A percentile compares a stretch with the other conserved stretches of the same genome.
Evolutionary conservation across 2,888 invertebrate genomes (phyloP).

Genomic region (Epiblema foenella): DNA sequence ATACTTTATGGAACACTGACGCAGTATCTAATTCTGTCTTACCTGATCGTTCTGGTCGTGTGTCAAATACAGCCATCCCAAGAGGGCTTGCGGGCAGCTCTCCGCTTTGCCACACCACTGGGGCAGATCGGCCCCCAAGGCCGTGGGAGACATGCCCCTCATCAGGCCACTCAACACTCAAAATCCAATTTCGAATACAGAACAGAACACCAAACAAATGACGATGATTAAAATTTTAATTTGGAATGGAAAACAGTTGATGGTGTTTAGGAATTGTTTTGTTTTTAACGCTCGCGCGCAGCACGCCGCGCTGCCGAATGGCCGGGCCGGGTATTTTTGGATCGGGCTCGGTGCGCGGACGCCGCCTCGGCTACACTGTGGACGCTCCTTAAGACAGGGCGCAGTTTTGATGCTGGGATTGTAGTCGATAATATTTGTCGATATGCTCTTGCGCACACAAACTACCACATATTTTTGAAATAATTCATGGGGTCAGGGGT

Average conservation of each 20-base stretch:
- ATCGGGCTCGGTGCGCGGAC: conserved; percentile 74
- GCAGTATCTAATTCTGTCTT: conserved; percentile 31
- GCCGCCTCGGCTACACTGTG: conserved; percentile 63
- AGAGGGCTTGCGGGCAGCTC: conserved; percentile 70
- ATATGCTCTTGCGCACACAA: conserved; percentile 1
- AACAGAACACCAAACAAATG: conserved; percentile 14
- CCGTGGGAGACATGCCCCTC: conserved; percentile 77
- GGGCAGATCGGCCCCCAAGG: conserved; percentile 73
- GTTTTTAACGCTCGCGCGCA: conserved; percentile 57
- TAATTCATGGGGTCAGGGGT: too few relatives aligned
- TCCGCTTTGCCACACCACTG: conserved; percentile 79
- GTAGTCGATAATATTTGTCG: conserved; percentile 48
- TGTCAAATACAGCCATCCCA: conserved; percentile 77
- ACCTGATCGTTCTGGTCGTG: conserved; percentile 81
- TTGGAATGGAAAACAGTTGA: conserved; percentile 30
- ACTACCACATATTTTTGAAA: too few relatives aligned
- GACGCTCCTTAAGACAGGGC: conserved; percentile 81
- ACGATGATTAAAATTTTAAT: conserved; percentile 32
- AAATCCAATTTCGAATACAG: conserved; percentile 40
- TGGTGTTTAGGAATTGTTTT: conserved; percentile 45
- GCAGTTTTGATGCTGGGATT: conserved; percentile 64
- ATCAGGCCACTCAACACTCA: conserved; percentile 55
- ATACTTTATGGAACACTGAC: conserved; percentile 41
- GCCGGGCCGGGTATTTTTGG: conserved; percentile 75
- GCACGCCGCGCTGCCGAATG: conserved; percentile 64